Evolutionary conservation across 2,888 invertebrate genomes (phyloP), one percentile per base, ranked within the genome.

Genomic region (Halocaridina rubra): DNA sequence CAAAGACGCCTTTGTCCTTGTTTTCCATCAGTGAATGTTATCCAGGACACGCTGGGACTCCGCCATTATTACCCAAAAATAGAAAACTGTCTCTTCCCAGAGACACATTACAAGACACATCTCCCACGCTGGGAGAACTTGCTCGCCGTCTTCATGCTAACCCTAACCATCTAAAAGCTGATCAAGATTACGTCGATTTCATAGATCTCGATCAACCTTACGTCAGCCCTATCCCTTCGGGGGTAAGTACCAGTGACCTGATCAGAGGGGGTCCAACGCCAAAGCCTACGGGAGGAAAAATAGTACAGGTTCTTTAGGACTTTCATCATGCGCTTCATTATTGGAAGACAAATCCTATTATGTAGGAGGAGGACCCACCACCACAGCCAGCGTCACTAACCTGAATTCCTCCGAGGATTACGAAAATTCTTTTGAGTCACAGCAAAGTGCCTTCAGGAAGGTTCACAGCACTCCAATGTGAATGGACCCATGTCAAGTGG

Each of bases 111-210:
- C 79, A 76, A 69, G 79, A 82, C 69, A 69, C 22, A 30, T 80
- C 85, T n/a, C 85, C 80, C 24, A 71, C 76, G 13, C 59, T 85
- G 29, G 80, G 61, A 3, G 76, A 85, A 33, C 76, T 85, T n/a
- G 85, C 85, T 8, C 75, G 85, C 4, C 46, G 80, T n/a, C 85
- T 80, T 13, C 85, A 85, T 24, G 85, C 80, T 71, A 80, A 85
- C 80, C 75, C 80, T 30, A 71, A 80, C 39, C 85, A 85, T 76
- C 80, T 85, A 16, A 39, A 30, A 10, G 85, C 69, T 3, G 81
- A 81, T 61, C 76, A 80, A 24, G 86, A 86, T 59, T 79, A 79
- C 27, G 86, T 82, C 32, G 76, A 85, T n/a, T 80, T 85, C 59
- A 69, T 80, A 53, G 85, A 85, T 22, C 30, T 85, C 57, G 85